Evolutionary conservation across 2,888 invertebrate species (phyloP).

Genomic region (Pasiphila rectangulata): DNA sequence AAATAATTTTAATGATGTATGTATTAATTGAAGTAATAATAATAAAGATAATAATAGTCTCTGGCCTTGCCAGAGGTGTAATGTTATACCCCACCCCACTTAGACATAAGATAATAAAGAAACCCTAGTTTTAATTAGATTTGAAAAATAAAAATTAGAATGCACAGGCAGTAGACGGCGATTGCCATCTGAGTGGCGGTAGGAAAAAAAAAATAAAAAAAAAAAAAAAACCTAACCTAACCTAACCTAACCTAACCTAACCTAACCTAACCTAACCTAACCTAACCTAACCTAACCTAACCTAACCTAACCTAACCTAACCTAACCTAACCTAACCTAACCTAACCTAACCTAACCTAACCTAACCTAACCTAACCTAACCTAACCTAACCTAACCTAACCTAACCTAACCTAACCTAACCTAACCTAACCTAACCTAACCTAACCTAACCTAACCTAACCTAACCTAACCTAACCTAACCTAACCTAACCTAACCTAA

Average conservation of each 20-base stretch:
- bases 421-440: constrained; percentile 33
- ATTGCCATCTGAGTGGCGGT: too few relatives aligned
- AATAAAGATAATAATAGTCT: too few relatives aligned
- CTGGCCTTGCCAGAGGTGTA: too few relatives aligned
- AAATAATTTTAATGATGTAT: too few relatives aligned
- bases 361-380: constrained; percentile 10
- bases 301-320: constrained; percentile 31
- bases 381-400: constrained; percentile 13
- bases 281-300: constrained; percentile 31
- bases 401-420: constrained; percentile 30
- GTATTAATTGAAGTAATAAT: too few relatives aligned
- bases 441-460: constrained; percentile 31
- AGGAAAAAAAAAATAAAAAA: too few relatives aligned
- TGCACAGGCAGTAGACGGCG: too few relatives aligned
- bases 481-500: constrained; percentile 30
- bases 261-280: constrained; percentile 14
- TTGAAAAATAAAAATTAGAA: too few relatives aligned
- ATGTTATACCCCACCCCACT: too few relatives aligned
- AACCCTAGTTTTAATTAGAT: too few relatives aligned
- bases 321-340: constrained; percentile 11
- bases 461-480: constrained; percentile 31
- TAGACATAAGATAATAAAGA: not conserved
- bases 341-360: constrained; percentile 29
- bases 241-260: constrained; percentile 21
- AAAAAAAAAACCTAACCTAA: constrained; percentile 33